phyloP scores from a whole-genome alignment of 2,113 vertebrate species.

The Antidorcas marsupialis region DNA sequence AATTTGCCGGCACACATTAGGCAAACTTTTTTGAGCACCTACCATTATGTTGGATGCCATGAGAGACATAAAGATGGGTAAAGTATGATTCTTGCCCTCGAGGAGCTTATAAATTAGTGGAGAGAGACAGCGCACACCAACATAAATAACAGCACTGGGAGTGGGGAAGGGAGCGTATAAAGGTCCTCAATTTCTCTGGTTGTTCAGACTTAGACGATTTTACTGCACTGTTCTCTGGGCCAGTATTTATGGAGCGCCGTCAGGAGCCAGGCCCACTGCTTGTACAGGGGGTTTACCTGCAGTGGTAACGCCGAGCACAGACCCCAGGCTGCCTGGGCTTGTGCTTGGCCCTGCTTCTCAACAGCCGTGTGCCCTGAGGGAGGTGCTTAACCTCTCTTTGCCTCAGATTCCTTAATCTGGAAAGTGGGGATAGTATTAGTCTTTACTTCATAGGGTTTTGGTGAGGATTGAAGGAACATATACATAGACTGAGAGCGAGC shows the following conservation, averaged over 20 bases:
- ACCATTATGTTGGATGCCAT: not conserved
- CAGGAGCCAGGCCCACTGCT: not conserved
- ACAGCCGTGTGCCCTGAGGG: not conserved
- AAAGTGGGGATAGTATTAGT: not conserved
- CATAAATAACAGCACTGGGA: not conserved
- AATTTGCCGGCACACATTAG: not conserved
- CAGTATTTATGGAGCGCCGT: not conserved
- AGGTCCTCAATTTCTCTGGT: not conserved
- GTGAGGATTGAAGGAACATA: not conserved
- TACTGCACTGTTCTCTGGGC: not conserved
- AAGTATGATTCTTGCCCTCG: not conserved
- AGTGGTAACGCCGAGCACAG: not conserved
- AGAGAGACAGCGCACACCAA: too few species aligned
- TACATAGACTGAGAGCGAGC: not conserved
- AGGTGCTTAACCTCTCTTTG: not conserved
- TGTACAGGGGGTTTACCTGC: accelerated
- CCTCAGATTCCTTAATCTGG: not conserved
- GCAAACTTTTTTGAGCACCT: not conserved
- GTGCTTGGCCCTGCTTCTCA: not conserved
- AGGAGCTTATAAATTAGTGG: not conserved
- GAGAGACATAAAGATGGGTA: not conserved
- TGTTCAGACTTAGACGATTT: not conserved
- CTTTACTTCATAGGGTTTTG: not conserved
- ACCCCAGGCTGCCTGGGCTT: not conserved
- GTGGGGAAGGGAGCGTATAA: too few species aligned